A percentile compares a stretch with the other conserved stretches of the same genome.
phyloP scores from a whole-genome alignment of 2,888 invertebrate genomes.

The Lasioglossum lativentre region DNA sequence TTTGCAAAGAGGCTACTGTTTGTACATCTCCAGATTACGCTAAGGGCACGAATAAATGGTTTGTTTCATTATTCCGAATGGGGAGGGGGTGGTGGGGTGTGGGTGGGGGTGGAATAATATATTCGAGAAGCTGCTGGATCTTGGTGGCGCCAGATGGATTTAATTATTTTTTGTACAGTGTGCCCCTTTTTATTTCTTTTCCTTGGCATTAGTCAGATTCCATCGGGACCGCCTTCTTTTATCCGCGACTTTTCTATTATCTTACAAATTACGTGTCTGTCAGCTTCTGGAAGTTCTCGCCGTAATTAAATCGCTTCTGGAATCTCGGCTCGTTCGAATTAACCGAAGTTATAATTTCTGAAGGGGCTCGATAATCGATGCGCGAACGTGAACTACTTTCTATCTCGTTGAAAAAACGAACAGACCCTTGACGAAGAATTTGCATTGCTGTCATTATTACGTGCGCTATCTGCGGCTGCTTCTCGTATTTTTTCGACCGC shows the following conservation, averaged over 20 bases:
- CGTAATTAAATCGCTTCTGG: slow-evolving; percentile 76
- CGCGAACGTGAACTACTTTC: slow-evolving; percentile 23
- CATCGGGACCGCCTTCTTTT: slow-evolving; percentile 43
- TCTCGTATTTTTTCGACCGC: background rate
- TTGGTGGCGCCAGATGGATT: slow-evolving; percentile 25
- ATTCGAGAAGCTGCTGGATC: slow-evolving; percentile 8
- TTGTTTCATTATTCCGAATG: background rate
- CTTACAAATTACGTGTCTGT: slow-evolving; percentile 65
- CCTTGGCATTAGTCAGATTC: slow-evolving; percentile 10
- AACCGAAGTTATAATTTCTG: slow-evolving; percentile 55
- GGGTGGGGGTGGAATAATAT: background rate
- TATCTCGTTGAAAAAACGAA: slow-evolving; percentile 30
- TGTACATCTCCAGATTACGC: background rate
- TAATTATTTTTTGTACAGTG: slow-evolving; percentile 27
- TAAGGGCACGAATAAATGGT: background rate
- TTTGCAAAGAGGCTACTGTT: background rate
- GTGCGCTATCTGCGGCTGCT: background rate
- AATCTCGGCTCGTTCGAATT: slow-evolving; percentile 61
- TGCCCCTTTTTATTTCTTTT: slow-evolving; percentile 25
- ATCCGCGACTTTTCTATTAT: slow-evolving; percentile 63
- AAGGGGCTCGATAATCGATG: slow-evolving; percentile 56
- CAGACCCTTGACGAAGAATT: slow-evolving; percentile 37
- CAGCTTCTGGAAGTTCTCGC: slow-evolving; percentile 71
- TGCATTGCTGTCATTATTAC: slow-evolving; percentile 33
- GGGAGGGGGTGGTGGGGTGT: no score